Base-by-base conservation (phyloP, 2,888 invertebrate species). In the Dascillus cervinus region DNA sequence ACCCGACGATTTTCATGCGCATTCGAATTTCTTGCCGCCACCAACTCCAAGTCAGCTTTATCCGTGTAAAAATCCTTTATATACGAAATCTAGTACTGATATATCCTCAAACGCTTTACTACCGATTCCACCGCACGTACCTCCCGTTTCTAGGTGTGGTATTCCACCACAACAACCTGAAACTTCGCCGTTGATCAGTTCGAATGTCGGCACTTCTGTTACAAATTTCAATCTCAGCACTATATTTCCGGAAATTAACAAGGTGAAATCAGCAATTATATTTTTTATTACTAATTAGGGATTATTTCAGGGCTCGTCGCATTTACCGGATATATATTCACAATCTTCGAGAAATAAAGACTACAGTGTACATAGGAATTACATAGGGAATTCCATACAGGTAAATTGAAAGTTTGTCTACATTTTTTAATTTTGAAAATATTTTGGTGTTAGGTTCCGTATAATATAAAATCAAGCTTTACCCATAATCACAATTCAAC, bases 191-290 rank as follows among this genome's bases (percentile, higher is more conserved):
- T n/a, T n/a, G n/a, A 48, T 57, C 4, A 50, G 52, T 12, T 56
- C 53, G 33, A 49, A 54, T 11, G 55, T 49, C 6, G 71, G 73
- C 19, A 72, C 69, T 3, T 71, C 72, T 31, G 61, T 79, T 17
- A 81, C 85, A 1, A 87, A 86, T 59, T 87, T 87, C 55, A 86
- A 86, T 63, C 67, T 87, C 22, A 84, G 84, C 52, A 80, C 86
- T 1, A 83, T 87, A 50, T 86, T 86, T 60, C 87, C 87, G 2
- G 87, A 87, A 69, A 86, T 87, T 47, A 84, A 84, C 56, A 54
- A 63, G 58, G 63, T 63, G 43, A 24, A 43, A 11, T 14, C 11
- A 9, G n/a, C n/a, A 11, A 5, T 3, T 2, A 8, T 11, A 4
- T 29, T n/a, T 29, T 22, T 6, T n/a, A n/a, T n/a, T n/a, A n/a